These are phyloP conservation scores for Nymphalis urticae DNA, from an alignment of 2,888 invertebrate species.

Conservation along the genomic window DNA sequence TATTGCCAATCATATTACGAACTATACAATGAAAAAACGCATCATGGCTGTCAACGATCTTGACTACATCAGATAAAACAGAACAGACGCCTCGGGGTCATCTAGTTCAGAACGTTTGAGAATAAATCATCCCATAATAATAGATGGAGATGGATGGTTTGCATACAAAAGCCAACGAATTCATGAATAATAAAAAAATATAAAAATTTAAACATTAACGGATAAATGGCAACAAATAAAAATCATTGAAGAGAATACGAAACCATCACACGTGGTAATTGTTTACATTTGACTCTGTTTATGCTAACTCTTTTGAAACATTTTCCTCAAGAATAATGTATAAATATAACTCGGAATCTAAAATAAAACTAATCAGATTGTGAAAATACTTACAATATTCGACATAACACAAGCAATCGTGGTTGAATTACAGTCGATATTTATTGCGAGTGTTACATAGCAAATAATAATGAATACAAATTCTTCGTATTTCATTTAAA, in stretches of 20 bases:
- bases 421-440: no score
- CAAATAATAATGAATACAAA: no score
- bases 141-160: no score
- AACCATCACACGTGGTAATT: slow-evolving; percentile 3
- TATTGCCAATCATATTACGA: no score
- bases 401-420: background rate
- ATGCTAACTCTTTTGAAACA: slow-evolving; percentile 14
- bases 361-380: slow-evolving; percentile 1
- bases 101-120: background rate
- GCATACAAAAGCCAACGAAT: background rate
- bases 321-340: slow-evolving; percentile 2
- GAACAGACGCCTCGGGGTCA: background rate
- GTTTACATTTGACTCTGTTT: slow-evolving; percentile 22
- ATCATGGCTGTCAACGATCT: background rate
- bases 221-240: slow-evolving; percentile 3
- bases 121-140: background rate
- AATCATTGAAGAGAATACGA: background rate
- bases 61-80: background rate
- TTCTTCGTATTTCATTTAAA: no score
- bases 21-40: no score
- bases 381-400: slow-evolving; percentile 7
- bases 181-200: background rate
- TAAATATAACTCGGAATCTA: slow-evolving; percentile 10
- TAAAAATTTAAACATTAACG: background rate
- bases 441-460: no score